phyloP scores from a whole-genome alignment of 2,113 vertebrate genomes.

The Odobenus rosmarus region DNA sequence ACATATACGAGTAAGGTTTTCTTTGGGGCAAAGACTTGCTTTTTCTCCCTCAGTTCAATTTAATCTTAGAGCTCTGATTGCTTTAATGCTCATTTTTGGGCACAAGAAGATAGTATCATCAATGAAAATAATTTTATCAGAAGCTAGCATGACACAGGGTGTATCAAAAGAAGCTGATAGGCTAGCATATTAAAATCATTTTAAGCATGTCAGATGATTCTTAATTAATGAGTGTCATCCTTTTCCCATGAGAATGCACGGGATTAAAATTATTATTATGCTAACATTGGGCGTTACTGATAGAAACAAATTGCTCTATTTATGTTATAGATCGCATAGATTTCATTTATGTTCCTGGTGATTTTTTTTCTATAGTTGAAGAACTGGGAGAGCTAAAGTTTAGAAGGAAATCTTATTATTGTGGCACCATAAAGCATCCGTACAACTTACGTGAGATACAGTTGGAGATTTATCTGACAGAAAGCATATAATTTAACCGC shows the following conservation, averaged over 20 bases:
- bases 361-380: neutral
- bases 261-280: neutral
- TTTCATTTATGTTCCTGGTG: neutral
- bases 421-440: neutral
- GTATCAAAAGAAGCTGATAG: neutral
- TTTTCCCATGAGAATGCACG: neutral
- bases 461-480: neutral
- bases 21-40: neutral
- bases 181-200: neutral
- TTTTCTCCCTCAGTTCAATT: neutral
- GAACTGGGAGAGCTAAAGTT: neutral
- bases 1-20: neutral
- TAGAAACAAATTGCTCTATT: neutral
- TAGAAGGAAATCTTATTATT: neutral
- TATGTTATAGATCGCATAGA: neutral
- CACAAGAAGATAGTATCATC: neutral
- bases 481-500: neutral
- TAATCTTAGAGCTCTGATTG: neutral
- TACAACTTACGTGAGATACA: neutral
- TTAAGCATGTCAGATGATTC: neutral
- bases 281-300: neutral
- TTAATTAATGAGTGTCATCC: neutral
- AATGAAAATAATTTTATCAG: neutral
- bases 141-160: neutral
- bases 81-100: neutral